These are phyloP conservation scores for Cremastinae sp. DNA, from an alignment of 2,888 invertebrate genomes.

Conservation along the genomic window DNA sequence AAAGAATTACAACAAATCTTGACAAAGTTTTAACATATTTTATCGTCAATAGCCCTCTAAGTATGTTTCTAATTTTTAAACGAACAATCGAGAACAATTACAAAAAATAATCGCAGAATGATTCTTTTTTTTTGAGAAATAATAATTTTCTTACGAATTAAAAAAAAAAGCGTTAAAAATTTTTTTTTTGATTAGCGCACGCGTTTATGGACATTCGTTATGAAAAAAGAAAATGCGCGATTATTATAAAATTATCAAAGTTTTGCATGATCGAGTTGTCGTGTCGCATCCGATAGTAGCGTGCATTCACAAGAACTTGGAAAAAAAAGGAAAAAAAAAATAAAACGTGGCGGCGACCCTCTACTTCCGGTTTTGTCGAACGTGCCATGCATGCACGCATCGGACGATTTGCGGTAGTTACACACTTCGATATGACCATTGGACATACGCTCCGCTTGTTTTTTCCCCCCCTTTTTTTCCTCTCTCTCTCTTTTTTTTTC, in stretches of 20 bases:
- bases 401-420: conserved; percentile 15
- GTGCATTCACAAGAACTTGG: conserved; percentile 4
- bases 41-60: too few relatives aligned
- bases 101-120: too few relatives aligned
- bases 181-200: too few relatives aligned
- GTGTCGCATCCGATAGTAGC: conserved; percentile 36
- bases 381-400: conserved; percentile 48
- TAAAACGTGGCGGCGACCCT: conserved; percentile 15
- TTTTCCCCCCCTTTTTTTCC: too few relatives aligned
- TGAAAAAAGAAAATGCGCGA: conserved; percentile 4
- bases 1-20: too few relatives aligned
- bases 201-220: too few relatives aligned
- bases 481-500: conserved; percentile 21
- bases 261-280: conserved; percentile 37
- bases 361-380: conserved; percentile 53
- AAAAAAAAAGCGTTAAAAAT: too few relatives aligned
- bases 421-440: conserved; percentile 15
- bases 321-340: conserved; percentile 25
- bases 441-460: conserved; percentile 40
- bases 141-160: too few relatives aligned
- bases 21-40: too few relatives aligned
- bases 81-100: too few relatives aligned
- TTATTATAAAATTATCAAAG: conserved; percentile 2
- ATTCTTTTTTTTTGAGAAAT: too few relatives aligned
- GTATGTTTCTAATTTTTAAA: too few relatives aligned